Evolutionary conservation across 1,140 invertebrate genomes (phyloP).

Genomic region (Drosophila nikananu): DNA sequence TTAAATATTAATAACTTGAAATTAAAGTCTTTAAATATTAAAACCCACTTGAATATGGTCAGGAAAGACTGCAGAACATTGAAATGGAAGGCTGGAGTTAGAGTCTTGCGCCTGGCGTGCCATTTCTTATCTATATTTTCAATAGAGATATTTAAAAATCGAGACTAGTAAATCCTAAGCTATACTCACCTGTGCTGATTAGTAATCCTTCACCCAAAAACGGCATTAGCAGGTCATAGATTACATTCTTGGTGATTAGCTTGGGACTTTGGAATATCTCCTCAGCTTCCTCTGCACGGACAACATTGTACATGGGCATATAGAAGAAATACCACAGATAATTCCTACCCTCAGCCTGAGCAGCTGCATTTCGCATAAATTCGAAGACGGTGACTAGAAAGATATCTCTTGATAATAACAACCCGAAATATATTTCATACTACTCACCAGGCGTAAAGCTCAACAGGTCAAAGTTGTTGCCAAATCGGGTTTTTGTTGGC

Average conservation of each 20-base stretch:
- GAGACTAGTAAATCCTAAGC: not conserved
- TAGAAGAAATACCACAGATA: conserved; percentile 61
- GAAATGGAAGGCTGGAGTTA: conserved; percentile 96
- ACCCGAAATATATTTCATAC: no score
- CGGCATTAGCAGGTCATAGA: conserved; percentile 87
- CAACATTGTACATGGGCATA: conserved; percentile 60
- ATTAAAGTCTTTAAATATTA: not conserved
- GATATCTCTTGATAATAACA: not conserved
- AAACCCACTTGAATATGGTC: not conserved
- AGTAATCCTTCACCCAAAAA: conserved; percentile 90
- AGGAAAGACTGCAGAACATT: conserved; percentile 86
- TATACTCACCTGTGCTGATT: conserved; percentile 87
- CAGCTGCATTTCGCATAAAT: conserved; percentile 37
- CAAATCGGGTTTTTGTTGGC: conserved; percentile 60
- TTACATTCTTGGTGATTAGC: conserved; percentile 63
- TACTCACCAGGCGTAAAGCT: conserved; percentile 50
- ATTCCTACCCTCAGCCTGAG: conserved; percentile 34
- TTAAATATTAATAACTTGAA: no score
- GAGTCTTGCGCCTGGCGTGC: conserved; percentile 90
- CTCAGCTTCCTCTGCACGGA: conserved; percentile 67
- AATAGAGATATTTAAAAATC: not conserved
- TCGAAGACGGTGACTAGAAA: conserved; percentile 43
- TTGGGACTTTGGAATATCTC: conserved; percentile 68
- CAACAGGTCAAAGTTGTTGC: conserved; percentile 78
- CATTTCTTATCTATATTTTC: conserved; percentile 87